These are phyloP conservation scores for Pantherophis guttatus DNA, from an alignment of 2,113 vertebrate genomes.

Conservation along the genomic window DNA sequence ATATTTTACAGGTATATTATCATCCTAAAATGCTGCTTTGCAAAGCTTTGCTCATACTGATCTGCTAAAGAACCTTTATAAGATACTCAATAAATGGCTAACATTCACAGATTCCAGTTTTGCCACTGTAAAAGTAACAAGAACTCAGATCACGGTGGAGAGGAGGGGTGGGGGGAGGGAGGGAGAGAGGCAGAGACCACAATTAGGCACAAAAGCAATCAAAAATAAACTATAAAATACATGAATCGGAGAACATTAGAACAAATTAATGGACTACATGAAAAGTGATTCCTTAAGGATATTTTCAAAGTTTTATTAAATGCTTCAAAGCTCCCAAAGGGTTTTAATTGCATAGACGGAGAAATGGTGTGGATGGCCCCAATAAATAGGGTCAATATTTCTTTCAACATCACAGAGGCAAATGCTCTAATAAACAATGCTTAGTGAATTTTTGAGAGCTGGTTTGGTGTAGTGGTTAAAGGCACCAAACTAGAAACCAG, in stretches of 20 bases:
- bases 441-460: background rate
- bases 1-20: background rate
- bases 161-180: background rate
- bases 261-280: slow-evolving; percentile 44
- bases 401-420: background rate
- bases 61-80: background rate
- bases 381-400: slow-evolving; percentile 3
- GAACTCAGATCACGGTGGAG: background rate
- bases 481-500: background rate
- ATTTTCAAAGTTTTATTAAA: slow-evolving; percentile 50
- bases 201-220: slow-evolving; percentile 32
- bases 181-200: background rate
- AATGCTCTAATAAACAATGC: background rate
- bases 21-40: background rate
- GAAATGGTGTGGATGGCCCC: slow-evolving; percentile 13
- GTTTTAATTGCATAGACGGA: slow-evolving; percentile 27
- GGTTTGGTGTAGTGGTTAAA: background rate
- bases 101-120: background rate
- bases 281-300: slow-evolving; percentile 53
- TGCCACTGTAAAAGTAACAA: background rate
- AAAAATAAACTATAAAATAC: slow-evolving; percentile 41
- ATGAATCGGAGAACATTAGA: slow-evolving; percentile 34
- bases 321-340: slow-evolving; percentile 33
- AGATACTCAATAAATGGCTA: background rate
- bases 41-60: background rate